Evolutionary conservation across 1,140 invertebrate species (phyloP).

Genomic region (Idris sp.): DNA sequence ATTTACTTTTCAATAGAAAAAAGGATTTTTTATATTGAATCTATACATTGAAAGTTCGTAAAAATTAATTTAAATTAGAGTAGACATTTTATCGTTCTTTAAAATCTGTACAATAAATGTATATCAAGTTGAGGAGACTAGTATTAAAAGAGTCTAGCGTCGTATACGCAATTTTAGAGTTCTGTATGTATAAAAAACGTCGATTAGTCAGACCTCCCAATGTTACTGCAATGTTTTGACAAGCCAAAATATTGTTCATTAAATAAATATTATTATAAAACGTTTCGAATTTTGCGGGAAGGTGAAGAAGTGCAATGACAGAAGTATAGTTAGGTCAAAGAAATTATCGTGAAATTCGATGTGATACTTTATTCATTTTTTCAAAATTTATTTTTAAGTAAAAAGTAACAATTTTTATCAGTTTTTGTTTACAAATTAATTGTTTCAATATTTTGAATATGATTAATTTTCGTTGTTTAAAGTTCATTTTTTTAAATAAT

Average conservation of each 20-base stretch:
- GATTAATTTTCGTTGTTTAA: no score
- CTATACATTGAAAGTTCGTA: no score
- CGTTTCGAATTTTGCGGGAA: constrained; percentile 38
- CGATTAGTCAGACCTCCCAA: constrained; percentile 52
- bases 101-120: constrained; percentile 54
- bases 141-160: constrained; percentile 48
- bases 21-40: no score
- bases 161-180: constrained; percentile 51
- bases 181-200: constrained; percentile 55
- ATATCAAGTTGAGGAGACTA: constrained; percentile 55
- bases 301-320: constrained; percentile 9
- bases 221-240: constrained; percentile 61
- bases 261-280: constrained; percentile 55
- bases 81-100: constrained; percentile 47
- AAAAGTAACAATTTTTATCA: no score
- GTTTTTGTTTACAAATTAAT: no score
- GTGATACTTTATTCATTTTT: constrained; percentile 13
- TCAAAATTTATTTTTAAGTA: no score
- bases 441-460: no score
- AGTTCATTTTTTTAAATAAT: no score
- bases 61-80: no score
- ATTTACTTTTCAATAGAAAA: no score
- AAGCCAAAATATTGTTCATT: constrained; percentile 64
- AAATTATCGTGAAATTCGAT: constrained; percentile 3
- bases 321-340: constrained; percentile 4